Evolutionary conservation across 2,113 vertebrate species (phyloP).

Genomic region (Lepisosteus oculatus): DNA sequence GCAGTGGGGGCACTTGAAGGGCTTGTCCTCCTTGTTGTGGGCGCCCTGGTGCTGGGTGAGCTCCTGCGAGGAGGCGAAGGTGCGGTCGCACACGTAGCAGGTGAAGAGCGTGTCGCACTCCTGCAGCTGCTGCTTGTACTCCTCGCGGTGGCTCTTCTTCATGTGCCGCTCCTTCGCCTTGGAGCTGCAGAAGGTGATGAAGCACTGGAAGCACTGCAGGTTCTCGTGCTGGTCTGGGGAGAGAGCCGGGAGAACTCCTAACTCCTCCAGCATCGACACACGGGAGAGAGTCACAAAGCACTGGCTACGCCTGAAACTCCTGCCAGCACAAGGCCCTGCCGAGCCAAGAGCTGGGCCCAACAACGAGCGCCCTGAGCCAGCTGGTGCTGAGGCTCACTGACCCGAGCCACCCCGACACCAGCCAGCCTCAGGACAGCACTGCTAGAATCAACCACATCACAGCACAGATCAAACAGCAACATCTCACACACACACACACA

Average conservation of each 20-base stretch:
- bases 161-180: slow-evolving; percentile 77
- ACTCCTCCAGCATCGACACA: too few relatives aligned
- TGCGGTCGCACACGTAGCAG: slow-evolving; percentile 71
- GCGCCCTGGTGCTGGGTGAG: slow-evolving; percentile 70
- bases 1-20: slow-evolving; percentile 72
- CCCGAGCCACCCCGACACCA: too few relatives aligned
- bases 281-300: too few relatives aligned
- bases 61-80: slow-evolving; percentile 69
- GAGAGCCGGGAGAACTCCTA: neutral
- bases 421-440: too few relatives aligned
- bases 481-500: too few relatives aligned
- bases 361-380: too few relatives aligned
- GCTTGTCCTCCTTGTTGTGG: slow-evolving; percentile 76
- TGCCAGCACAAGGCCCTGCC: too few relatives aligned
- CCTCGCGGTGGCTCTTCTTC: slow-evolving; percentile 73
- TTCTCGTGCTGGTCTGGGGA: slow-evolving; percentile 71
- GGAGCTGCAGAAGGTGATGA: slow-evolving; percentile 74
- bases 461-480: too few relatives aligned
- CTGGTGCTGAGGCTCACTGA: too few relatives aligned
- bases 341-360: too few relatives aligned
- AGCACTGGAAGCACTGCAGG: slow-evolving; percentile 75
- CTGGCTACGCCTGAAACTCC: too few relatives aligned
- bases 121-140: slow-evolving; percentile 74
- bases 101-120: slow-evolving; percentile 76
- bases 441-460: too few relatives aligned